Evolutionary conservation across 1,140 invertebrate genomes (phyloP), one percentile per base, ranked within the genome.

Genomic region (Pseudachorutes palmiensis): DNA sequence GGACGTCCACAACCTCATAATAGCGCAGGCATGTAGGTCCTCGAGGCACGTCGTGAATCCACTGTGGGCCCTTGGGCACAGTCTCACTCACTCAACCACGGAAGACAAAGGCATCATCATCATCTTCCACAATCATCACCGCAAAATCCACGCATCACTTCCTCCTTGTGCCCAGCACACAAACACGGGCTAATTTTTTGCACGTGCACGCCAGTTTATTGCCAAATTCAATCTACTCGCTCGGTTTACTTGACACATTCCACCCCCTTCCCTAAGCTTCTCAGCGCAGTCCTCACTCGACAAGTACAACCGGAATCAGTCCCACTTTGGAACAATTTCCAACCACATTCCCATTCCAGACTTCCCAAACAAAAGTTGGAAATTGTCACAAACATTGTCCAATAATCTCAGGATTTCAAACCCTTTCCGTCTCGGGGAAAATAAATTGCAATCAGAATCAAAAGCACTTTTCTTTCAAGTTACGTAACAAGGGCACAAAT

Each of bases 51-150:
- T 71, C 70, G 66, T 71, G 70, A 62, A 63, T 65, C 33, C 63
- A 58, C 66, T n/a, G 51, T 59, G 64, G 70, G 45, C 70, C 70
- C 66, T 71, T 71, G 45, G 70, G 70, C 66, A 62, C 62, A 61
- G 64, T 65, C 62, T 49, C 64, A 2, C 26, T 60, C 29, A 9
- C 51, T 55, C 24, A 55, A 24, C 19, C 36, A 55, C 51, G 5
- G 12, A 55, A 24, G 3, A 19, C 51, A 55, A 24, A 55, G 12
- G 5, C 51, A 55, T 55, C 24, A 19, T 26, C 3, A 55, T 9
- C 24, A 55, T 24, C 9, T 5, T 14, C 9, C 5, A 24, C 12
- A 55, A 55, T 16, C 5, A 5, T 16, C 24, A 16, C 51, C 24
- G 51, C 24, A 24, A 24, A 55, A 14, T 22, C n/a, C n/a, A n/a